Evolutionary conservation across 92 coral and sea anemone genomes (phyloP).

Genomic region (Siderastrea siderea): DNA sequence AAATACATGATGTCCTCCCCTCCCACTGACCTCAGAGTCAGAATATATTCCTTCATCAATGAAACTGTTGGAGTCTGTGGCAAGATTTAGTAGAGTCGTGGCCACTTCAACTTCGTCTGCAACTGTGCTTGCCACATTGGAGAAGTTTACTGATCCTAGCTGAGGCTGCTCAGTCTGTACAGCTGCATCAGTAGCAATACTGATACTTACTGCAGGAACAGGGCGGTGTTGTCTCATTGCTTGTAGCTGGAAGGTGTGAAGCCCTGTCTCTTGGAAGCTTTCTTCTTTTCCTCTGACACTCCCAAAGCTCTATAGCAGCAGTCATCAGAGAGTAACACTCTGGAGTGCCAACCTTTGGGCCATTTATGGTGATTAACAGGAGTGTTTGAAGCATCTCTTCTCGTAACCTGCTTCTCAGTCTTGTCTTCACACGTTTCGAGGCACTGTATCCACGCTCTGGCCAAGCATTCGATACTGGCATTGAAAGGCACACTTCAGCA

Average conservation of each 20-base stretch:
- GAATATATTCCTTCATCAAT: slow-evolving; percentile 42
- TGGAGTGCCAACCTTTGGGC: slow-evolving; percentile 49
- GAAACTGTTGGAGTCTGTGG: slow-evolving; percentile 28
- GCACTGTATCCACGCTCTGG: slow-evolving; percentile 66
- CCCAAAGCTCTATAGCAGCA: slow-evolving; percentile 58
- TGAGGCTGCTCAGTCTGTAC: slow-evolving; percentile 38
- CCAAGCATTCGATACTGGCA: slow-evolving; percentile 61
- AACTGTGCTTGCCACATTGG: slow-evolving; percentile 18
- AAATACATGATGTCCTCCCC: slow-evolving; percentile 27
- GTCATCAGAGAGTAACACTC: slow-evolving; percentile 54
- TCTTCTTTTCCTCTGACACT: slow-evolving; percentile 45
- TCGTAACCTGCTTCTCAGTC: slow-evolving; percentile 51
- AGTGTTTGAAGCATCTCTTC: slow-evolving; percentile 58
- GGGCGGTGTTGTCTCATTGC: too few species aligned
- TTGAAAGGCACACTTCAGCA: slow-evolving; percentile 62
- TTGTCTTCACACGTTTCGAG: slow-evolving; percentile 41
- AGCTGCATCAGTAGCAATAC: not conserved
- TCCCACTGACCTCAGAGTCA: slow-evolving; percentile 46
- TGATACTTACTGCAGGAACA: too few species aligned
- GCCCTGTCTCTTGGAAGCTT: slow-evolving; percentile 62
- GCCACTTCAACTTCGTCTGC: slow-evolving; percentile 52
- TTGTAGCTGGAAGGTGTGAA: slow-evolving; percentile 8
- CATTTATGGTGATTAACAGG: slow-evolving; percentile 52
- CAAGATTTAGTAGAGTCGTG: slow-evolving; percentile 47
- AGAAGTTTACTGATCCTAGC: not conserved